Percentiles rank a stretch among this genome's conserved stretches.
These are phyloP conservation scores for Smithornis capensis DNA, from an alignment of 2,113 vertebrate species.

Conservation along the genomic window DNA sequence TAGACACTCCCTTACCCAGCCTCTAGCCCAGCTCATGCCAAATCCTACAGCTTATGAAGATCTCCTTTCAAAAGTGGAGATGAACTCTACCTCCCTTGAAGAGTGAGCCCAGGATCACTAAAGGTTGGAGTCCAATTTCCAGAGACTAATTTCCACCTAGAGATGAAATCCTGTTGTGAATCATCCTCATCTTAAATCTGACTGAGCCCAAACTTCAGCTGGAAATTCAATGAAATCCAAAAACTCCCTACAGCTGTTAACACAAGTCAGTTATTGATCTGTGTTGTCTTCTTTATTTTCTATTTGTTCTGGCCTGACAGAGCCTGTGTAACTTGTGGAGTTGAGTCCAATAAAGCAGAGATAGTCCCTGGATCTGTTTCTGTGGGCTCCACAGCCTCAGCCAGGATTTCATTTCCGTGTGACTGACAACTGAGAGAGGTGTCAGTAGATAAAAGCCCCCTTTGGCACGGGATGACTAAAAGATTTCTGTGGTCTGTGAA, in stretches of 20 bases:
- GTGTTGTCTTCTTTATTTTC: slow-evolving; percentile 28
- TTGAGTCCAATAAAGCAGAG: neutral
- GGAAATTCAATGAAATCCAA: neutral
- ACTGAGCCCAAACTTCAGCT: neutral
- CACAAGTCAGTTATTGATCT: slow-evolving; percentile 10
- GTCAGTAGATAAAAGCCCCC: neutral
- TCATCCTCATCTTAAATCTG: neutral
- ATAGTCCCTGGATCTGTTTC: neutral
- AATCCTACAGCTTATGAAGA: neutral
- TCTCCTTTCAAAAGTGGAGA: neutral
- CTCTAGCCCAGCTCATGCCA: neutral
- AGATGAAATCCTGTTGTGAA: neutral
- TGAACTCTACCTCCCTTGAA: neutral
- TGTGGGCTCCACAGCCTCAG: neutral
- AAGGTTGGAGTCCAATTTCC: neutral
- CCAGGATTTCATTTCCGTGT: neutral
- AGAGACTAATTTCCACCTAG: neutral
- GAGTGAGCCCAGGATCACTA: neutral
- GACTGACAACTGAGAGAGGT: neutral
- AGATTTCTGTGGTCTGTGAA: neutral
- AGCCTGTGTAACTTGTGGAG: neutral
- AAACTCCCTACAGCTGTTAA: slow-evolving; percentile 10
- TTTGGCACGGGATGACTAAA: neutral
- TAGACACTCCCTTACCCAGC: neutral
- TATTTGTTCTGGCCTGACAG: slow-evolving; percentile 17